phyloP scores from a whole-genome alignment of 2,888 invertebrate species.

The Drosophila neotestacea region DNA sequence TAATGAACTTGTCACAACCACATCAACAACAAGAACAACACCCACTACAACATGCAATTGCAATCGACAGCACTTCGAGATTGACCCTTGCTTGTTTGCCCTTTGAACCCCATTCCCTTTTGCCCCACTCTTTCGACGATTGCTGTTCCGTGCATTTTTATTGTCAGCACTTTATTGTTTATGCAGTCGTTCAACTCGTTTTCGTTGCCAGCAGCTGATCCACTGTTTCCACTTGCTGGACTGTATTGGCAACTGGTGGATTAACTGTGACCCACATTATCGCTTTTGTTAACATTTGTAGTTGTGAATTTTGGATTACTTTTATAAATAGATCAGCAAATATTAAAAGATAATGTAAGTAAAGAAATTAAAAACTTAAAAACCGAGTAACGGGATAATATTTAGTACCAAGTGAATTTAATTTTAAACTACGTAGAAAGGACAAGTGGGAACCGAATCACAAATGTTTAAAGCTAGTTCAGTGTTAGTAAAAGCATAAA shows the following conservation, averaged over 20 bases:
- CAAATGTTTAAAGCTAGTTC: too few species aligned
- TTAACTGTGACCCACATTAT: constrained; percentile 26
- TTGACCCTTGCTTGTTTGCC: constrained; percentile 29
- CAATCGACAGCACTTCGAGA: constrained; percentile 28
- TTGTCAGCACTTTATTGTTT: constrained; percentile 41
- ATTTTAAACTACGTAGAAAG: too few species aligned
- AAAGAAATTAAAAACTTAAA: too few species aligned
- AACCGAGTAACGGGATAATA: too few species aligned
- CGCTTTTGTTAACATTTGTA: neutral
- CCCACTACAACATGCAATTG: constrained; percentile 17
- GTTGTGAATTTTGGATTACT: neutral
- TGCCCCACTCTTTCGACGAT: neutral
- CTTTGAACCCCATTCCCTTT: constrained; percentile 2
- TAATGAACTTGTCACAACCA: constrained; percentile 46
- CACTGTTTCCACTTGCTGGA: neutral
- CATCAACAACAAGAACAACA: neutral
- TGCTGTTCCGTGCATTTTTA: constrained; percentile 2
- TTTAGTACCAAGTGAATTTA: too few species aligned
- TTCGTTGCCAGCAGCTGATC: constrained; percentile 35
- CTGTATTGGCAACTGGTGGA: constrained; percentile 37
- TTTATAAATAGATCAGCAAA: constrained; percentile 3
- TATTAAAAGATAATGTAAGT: neutral
- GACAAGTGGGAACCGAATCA: too few species aligned
- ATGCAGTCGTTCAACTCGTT: constrained; percentile 40
- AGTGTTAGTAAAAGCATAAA: too few species aligned